Evolutionary conservation across 2,888 invertebrate species (phyloP).

Genomic region (Lochmaea capreae): DNA sequence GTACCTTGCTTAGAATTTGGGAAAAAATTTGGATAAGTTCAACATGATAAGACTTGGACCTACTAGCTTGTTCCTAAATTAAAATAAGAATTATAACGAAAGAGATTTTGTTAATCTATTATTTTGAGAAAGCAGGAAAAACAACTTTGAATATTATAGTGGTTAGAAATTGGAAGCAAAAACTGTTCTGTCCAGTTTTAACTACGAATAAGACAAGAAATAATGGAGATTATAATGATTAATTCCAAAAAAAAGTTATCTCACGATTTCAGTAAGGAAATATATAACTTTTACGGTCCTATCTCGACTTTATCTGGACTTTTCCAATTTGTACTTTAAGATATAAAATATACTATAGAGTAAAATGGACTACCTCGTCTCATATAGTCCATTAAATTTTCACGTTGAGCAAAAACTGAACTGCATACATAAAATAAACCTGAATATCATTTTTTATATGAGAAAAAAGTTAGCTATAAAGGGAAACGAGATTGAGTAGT

Average conservation of each 20-base stretch:
- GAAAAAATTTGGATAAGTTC: no score
- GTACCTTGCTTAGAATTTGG: no score
- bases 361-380: conserved; percentile 11
- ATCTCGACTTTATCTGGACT: conserved; percentile 23
- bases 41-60: no score
- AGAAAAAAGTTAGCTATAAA: conserved; percentile 15
- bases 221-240: conserved; percentile 8
- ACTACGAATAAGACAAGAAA: no score
- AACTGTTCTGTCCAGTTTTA: no score
- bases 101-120: no score
- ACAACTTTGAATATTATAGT: no score
- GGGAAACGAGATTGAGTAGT: conserved; percentile 23
- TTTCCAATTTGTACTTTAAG: conserved; percentile 28
- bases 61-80: no score
- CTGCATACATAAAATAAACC: conserved; percentile 16
- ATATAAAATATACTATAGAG: conserved; percentile 23
- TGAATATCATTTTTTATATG: conserved; percentile 18
- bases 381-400: conserved; percentile 1
- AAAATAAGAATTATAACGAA: no score
- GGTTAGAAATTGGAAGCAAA: no score
- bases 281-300: conserved; percentile 22
- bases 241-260: conserved; percentile 24
- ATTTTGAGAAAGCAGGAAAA: no score
- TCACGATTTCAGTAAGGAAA: conserved; percentile 11
- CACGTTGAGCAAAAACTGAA: conserved; percentile 14